A percentile compares a stretch with the other conserved stretches of the same genome.
phyloP scores from a whole-genome alignment of 1,140 invertebrate species.

The Drosophila murphyi region DNA sequence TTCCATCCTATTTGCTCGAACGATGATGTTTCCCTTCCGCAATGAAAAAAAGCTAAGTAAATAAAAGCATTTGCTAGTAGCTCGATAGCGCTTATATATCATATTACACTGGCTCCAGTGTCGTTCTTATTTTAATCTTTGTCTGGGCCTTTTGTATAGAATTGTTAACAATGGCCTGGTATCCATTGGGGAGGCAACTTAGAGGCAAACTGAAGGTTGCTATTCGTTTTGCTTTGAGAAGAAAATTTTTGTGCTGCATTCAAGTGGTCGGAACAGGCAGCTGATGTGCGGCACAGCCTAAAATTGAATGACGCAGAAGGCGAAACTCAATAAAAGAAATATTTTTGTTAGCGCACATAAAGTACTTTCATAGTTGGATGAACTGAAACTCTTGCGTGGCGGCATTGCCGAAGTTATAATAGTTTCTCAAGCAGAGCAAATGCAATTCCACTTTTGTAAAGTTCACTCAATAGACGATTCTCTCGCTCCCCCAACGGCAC shows the following conservation, averaged over 20 bases:
- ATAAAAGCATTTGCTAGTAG: constrained; percentile 57
- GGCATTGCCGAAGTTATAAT: constrained; percentile 72
- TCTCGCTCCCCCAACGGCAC: constrained; percentile 1
- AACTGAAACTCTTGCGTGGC: constrained; percentile 73
- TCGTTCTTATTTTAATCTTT: constrained; percentile 23
- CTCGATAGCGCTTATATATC: constrained; percentile 29
- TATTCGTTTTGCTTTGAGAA: constrained; percentile 55
- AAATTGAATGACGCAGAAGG: constrained; percentile 51
- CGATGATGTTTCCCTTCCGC: neutral
- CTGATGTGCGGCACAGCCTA: constrained; percentile 55
- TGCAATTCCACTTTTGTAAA: constrained; percentile 79
- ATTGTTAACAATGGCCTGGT: constrained; percentile 56
- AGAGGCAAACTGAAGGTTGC: constrained; percentile 49
- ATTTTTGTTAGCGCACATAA: constrained; percentile 82
- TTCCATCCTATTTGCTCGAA: neutral
- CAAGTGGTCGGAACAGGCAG: constrained; percentile 36
- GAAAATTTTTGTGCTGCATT: constrained; percentile 60
- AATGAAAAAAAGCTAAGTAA: constrained; percentile 29
- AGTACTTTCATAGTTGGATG: constrained; percentile 82
- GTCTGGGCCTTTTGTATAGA: constrained; percentile 52
- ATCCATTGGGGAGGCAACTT: constrained; percentile 56
- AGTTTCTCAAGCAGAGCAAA: constrained; percentile 82
- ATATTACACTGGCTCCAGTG: constrained; percentile 30
- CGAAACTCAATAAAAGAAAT: constrained; percentile 81
- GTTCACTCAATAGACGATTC: constrained; percentile 67